Evolutionary conservation across 2,888 invertebrate species (phyloP), one percentile per base, ranked within the genome.

Genomic region (Chaitophorus viminalis): DNA sequence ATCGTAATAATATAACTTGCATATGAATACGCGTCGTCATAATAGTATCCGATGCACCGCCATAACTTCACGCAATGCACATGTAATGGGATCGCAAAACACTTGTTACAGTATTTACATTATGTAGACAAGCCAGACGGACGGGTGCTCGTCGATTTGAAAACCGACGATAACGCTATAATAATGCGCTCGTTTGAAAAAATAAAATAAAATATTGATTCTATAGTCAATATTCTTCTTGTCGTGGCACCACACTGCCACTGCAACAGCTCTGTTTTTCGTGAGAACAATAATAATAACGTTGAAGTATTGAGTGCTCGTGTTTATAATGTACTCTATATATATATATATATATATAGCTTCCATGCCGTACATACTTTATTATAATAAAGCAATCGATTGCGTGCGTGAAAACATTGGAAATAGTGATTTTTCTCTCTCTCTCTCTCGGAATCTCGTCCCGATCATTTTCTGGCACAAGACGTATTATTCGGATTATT

Each of bases 321-420:
- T 46, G 14, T 46, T 14, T 1, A 46, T 11, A 14, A 46, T 25
- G 60, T 25, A 8, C 60, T 25, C 60, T n/a, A n/a, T n/a, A n/a
- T n/a, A n/a, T n/a, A n/a, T n/a, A n/a, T n/a, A n/a, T n/a, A n/a
- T n/a, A n/a, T n/a, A n/a, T n/a, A n/a, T n/a, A n/a, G n/a, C n/a
- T n/a, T n/a, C n/a, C n/a, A n/a, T n/a, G n/a, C n/a, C n/a, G n/a
- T n/a, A n/a, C n/a, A n/a, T n/a, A n/a, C n/a, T n/a, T n/a, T n/a
- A n/a, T 81, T 46, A 52, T 70, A 81, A 36, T 81, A 68, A 21
- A 81, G 29, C 52, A 36, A 84, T 65, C 68, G 84, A 82, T 84
- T n/a, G 84, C 84, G 84, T 84, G 84, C 39, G 83, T 54, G 82
- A 54, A 83, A 83, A 74, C 36, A n/a, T 76, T 31, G 84, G 74